Conservation (phyloP, 2,888 invertebrate species). For the Polydrusus pterygomalis region DNA sequence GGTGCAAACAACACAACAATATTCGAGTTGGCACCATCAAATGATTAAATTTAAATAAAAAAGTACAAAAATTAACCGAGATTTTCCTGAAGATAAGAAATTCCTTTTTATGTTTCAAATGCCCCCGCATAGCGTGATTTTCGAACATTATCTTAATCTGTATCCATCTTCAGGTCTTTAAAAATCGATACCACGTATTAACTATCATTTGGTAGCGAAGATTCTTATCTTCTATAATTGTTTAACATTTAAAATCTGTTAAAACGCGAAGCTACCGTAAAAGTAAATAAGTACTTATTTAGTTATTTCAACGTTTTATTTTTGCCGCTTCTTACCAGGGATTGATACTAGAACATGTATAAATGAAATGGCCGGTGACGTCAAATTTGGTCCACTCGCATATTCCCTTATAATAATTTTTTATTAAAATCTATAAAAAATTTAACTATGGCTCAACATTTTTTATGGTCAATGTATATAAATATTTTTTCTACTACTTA, state of each 20-base stretch:
- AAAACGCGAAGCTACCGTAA: not conserved
- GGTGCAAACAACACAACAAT: no score
- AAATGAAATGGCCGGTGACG: no score
- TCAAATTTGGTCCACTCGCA: no score
- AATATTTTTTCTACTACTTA: no score
- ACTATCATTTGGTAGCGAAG: slow-evolving; percentile 49
- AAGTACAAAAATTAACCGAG: slow-evolving; percentile 4
- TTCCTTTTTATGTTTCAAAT: slow-evolving; percentile 3
- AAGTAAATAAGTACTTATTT: no score
- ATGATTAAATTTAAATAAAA: slow-evolving; percentile 2
- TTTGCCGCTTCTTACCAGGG: not conserved
- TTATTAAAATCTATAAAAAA: no score
- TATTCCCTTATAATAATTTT: no score
- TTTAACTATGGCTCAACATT: no score
- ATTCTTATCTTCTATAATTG: slow-evolving; percentile 52
- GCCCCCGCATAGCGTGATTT: slow-evolving; percentile 51
- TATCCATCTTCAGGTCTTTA: slow-evolving; percentile 45
- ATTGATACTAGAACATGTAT: no score
- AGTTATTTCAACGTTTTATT: not conserved
- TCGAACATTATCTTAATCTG: slow-evolving; percentile 50
- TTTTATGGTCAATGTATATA: no score
- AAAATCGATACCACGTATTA: slow-evolving; percentile 39
- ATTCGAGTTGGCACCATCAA: not conserved
- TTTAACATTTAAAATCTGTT: slow-evolving; percentile 47
- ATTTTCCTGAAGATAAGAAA: slow-evolving; percentile 5